Conservation (phyloP, 2,113 vertebrate species). For the Hippocampus comes region DNA sequence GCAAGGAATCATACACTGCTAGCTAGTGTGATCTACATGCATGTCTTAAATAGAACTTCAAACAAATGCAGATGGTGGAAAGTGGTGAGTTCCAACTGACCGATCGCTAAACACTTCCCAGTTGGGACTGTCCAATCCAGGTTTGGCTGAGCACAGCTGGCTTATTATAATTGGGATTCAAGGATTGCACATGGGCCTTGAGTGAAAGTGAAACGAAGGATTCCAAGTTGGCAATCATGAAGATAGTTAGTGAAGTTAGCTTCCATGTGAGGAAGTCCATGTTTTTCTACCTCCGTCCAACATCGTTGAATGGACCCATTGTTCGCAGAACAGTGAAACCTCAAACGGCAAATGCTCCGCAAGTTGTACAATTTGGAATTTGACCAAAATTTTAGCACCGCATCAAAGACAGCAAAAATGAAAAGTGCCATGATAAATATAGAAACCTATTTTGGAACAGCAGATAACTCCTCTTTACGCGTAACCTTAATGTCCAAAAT, state of each 20-base stretch:
- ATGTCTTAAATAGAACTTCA: slow-evolving; percentile 18
- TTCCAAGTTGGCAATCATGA: background rate
- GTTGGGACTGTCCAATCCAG: background rate
- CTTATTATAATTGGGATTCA: slow-evolving; percentile 4
- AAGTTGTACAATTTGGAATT: background rate
- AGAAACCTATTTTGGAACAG: background rate
- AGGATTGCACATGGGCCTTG: background rate
- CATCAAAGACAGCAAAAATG: background rate
- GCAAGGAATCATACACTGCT: slow-evolving; percentile 37
- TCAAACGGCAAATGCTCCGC: background rate
- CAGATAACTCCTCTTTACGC: background rate
- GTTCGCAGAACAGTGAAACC: background rate
- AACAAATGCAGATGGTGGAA: slow-evolving; percentile 20
- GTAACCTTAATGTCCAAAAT: background rate
- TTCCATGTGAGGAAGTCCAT: background rate
- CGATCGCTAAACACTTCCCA: slow-evolving; percentile 2
- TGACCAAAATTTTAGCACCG: background rate
- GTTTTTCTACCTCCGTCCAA: background rate
- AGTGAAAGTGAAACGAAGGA: background rate
- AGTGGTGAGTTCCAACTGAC: background rate
- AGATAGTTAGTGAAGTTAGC: background rate
- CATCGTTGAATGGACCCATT: background rate
- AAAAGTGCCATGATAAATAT: background rate
- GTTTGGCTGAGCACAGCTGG: background rate
- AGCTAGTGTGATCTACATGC: slow-evolving; percentile 56